A percentile compares a stretch with the other conserved stretches of the same genome.
Conservation (phyloP, 2,797 vertebrate genomes). For the Xiphorhynchus erythropygius region DNA sequence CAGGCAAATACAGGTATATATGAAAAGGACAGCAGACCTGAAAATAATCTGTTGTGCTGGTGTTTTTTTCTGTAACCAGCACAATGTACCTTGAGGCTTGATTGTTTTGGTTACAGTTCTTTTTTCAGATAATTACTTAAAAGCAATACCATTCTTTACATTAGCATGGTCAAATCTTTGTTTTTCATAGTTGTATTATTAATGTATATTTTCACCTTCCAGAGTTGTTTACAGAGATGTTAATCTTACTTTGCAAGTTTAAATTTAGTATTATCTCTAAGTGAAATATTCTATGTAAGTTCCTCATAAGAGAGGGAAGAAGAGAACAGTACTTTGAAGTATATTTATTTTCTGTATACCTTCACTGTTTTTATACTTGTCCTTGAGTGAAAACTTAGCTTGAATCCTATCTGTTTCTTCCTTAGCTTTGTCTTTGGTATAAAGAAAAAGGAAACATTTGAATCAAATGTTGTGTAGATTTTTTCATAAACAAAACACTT, state of each 20-base stretch:
- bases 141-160: neutral
- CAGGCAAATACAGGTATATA: neutral
- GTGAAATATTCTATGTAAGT: neutral
- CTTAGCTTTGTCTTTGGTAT: neutral
- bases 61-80: neutral
- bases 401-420: neutral
- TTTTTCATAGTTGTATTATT: neutral
- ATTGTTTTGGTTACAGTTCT: neutral
- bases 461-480: neutral
- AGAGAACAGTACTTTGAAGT: neutral
- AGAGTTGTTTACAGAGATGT: neutral
- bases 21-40: neutral
- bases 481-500: neutral
- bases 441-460: neutral
- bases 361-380: neutral
- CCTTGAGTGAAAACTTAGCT: neutral
- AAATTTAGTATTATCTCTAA: neutral
- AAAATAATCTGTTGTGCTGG: neutral
- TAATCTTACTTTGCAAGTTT: neutral
- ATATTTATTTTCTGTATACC: neutral
- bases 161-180: neutral
- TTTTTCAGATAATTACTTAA: neutral
- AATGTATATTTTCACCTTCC: neutral
- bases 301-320: neutral
- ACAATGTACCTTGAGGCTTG: fast-evolving